Evolutionary conservation across 1,140 invertebrate species (phyloP).

Genomic region (Rhopalosiphum maidis): DNA sequence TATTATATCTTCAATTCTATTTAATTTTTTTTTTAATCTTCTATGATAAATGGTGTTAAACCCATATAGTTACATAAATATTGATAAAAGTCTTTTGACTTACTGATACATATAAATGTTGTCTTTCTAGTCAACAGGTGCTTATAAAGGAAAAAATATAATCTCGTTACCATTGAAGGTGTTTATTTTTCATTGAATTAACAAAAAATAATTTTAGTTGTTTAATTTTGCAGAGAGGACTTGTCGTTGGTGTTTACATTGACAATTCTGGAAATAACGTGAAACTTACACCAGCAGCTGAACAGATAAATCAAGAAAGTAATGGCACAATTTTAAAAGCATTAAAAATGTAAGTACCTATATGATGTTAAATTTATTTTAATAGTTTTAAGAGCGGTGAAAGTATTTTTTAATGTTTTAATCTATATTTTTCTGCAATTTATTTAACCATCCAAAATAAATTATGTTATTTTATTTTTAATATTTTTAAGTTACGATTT

Average conservation of each 20-base stretch:
- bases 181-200: not conserved
- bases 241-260: constrained; percentile 68
- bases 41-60: not conserved
- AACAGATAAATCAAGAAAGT: constrained; percentile 63
- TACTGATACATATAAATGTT: not conserved
- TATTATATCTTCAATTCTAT: not conserved
- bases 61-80: too few relatives aligned
- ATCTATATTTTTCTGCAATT: not conserved
- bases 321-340: constrained; percentile 65
- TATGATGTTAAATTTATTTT: not conserved
- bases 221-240: constrained; percentile 65
- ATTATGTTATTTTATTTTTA: not conserved
- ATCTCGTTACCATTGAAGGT: not conserved
- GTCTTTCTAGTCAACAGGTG: not conserved
- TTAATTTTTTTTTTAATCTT: not conserved
- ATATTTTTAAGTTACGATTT: not conserved
- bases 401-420: not conserved
- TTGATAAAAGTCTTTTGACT: too few relatives aligned
- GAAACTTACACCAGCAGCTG: constrained; percentile 66
- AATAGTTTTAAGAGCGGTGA: not conserved
- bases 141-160: not conserved
- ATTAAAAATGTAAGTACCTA: constrained; percentile 66
- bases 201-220: not conserved
- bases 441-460: not conserved
- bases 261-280: constrained; percentile 63